Evolutionary conservation across 2,113 vertebrate genomes (phyloP).

Genomic region (Herpailurus yagouaroundi): DNA sequence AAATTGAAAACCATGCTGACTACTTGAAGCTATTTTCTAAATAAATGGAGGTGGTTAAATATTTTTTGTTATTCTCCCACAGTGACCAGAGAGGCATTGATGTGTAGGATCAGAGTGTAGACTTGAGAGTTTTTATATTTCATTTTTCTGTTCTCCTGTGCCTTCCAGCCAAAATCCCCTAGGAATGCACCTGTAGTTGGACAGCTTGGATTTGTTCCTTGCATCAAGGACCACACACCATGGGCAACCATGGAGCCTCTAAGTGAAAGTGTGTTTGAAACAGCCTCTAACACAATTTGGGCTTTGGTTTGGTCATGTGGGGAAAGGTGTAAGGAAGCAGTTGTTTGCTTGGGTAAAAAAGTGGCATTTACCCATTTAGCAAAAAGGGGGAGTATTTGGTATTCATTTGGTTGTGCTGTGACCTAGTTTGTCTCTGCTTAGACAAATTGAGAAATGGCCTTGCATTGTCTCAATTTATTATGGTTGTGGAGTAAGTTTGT

Average conservation of each 20-base stretch:
- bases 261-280: not conserved
- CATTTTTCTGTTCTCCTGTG: not conserved
- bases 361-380: not conserved
- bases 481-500: not conserved
- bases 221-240: not conserved
- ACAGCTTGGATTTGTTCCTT: not conserved
- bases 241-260: not conserved
- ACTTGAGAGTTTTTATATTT: not conserved
- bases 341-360: conserved; percentile 11
- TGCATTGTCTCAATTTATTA: conserved; percentile 26
- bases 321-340: not conserved
- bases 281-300: not conserved
- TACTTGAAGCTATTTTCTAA: not conserved
- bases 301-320: not conserved
- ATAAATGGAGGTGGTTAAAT: not conserved
- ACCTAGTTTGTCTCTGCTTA: conserved; percentile 22
- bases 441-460: conserved; percentile 27
- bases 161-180: not conserved
- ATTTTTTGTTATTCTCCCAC: not conserved
- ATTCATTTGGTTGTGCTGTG: not conserved
- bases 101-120: not conserved
- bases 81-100: not conserved
- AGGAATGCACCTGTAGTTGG: not conserved
- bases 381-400: not conserved
- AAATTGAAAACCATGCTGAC: not conserved